Evolutionary conservation across 2,888 invertebrate genomes (phyloP).

Genomic region (Rhabditoides inermis): DNA sequence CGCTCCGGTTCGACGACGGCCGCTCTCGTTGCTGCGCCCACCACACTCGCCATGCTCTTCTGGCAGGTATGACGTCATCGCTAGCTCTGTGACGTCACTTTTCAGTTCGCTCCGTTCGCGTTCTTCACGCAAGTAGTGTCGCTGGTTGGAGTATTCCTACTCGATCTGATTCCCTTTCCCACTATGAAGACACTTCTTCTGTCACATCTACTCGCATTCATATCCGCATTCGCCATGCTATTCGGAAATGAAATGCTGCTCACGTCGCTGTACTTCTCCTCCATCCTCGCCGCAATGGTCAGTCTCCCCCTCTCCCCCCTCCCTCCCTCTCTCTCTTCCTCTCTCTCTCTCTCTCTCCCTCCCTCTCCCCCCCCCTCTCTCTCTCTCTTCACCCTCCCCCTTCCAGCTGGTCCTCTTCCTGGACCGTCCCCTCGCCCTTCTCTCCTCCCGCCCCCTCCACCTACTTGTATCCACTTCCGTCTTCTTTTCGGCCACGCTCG

Average conservation of each 20-base stretch:
- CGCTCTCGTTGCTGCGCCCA: constrained; percentile 32
- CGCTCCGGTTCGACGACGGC: too few species aligned
- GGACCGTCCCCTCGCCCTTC: constrained; percentile 9
- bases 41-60: constrained; percentile 55
- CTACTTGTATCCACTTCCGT: constrained; percentile 44
- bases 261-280: constrained; percentile 57
- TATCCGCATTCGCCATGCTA: constrained; percentile 55
- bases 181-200: constrained; percentile 53
- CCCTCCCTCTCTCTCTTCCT: constrained; percentile 15
- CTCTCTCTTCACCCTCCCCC: constrained; percentile 33
- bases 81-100: too few species aligned
- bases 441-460: constrained; percentile 30
- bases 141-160: constrained; percentile 65
- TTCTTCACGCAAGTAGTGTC: constrained; percentile 70
- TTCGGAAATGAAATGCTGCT: constrained; percentile 62
- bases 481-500: constrained; percentile 51
- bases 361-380: constrained; percentile 29
- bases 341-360: constrained; percentile 12
- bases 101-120: constrained; percentile 72
- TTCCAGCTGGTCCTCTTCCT: constrained; percentile 23
- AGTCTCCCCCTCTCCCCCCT: constrained; percentile 17
- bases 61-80: too few species aligned
- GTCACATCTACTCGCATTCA: constrained; percentile 54
- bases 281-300: constrained; percentile 52
- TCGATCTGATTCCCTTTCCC: constrained; percentile 53